A percentile compares a stretch with the other conserved stretches of the same genome.
phyloP scores from a whole-genome alignment of 2,113 vertebrate genomes.

The Syngnathus typhle region DNA sequence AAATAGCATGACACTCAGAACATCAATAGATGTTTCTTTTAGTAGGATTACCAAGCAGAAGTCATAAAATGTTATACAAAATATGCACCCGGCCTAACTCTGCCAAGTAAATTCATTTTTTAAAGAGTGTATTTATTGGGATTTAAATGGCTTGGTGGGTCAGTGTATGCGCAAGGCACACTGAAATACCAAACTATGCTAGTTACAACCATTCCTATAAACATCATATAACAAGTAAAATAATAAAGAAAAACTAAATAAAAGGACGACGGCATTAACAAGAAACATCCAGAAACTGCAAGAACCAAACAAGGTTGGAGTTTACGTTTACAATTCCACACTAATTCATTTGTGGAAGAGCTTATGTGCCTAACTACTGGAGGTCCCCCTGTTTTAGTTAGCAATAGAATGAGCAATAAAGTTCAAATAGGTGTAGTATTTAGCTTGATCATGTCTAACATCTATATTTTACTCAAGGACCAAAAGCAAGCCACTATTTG shows the following conservation, averaged over 20 bases:
- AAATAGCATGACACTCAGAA: conserved; percentile 13
- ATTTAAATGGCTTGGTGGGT: not conserved
- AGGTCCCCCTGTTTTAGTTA: not conserved
- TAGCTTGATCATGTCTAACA: not conserved
- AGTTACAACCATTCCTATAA: no score
- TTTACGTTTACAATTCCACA: not conserved
- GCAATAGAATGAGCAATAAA: not conserved
- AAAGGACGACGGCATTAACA: not conserved
- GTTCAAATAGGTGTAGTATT: no score
- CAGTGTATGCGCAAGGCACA: not conserved
- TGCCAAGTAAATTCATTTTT: not conserved
- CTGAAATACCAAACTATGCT: not conserved
- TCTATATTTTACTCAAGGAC: no score
- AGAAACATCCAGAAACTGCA: not conserved
- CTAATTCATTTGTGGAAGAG: not conserved
- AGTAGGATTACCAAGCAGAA: not conserved
- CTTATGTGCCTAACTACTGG: not conserved
- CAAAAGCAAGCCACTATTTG: no score
- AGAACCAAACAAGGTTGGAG: not conserved
- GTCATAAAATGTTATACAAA: not conserved
- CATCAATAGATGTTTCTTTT: not conserved
- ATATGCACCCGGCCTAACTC: not conserved
- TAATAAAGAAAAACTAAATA: not conserved
- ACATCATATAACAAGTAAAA: not conserved
- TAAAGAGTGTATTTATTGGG: not conserved